Base-by-base conservation (phyloP, 2,888 invertebrate genomes). In the Coelopa pilipes region DNA sequence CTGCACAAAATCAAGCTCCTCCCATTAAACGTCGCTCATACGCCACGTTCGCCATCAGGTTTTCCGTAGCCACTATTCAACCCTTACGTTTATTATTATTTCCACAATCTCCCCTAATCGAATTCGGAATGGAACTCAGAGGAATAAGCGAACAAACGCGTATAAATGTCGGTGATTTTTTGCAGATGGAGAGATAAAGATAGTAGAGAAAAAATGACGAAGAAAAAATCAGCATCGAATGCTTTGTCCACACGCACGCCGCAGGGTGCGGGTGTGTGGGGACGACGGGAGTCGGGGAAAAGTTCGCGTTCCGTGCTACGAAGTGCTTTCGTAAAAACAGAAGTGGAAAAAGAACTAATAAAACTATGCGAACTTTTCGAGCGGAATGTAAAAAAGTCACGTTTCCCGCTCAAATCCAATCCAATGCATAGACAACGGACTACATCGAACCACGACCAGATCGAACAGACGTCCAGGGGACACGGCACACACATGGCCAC, bases 351-450 rank as follows among this genome's bases (percentile, higher is more conserved):
- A 21, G 11, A 3, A 63, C 19, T 19, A 17, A n/a, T 12, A 59
- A 59, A 59, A 59, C 57, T 19, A 55, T 55, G 55, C 24, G 19
- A 3, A 4, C 21, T 59, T 7, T 34, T 34, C 34, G 34, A 34
- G 7, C 34, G 34, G 34, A 34, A 34, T 34, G 34, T 34, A 57
- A 57, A 57, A 59, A 59, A 59, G 57, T 59, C 21, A 59, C 57
- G 57, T 59, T 59, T 57, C 19, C 19, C 57, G 57, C 24, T 59
- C 24, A 59, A 21, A 13, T 34, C 34, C 34, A n/a, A n/a, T n/a
- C 7, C 34, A 34, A 34, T 34, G 7, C 34, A 34, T 34, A 34
- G 34, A 34, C 34, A 34, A 34, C 4, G 34, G 34, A 34, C 2
- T 34, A 34, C 34, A 34, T 34, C 7, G 34, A 34, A 34, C 34